Conservation (phyloP, 1,140 invertebrate species). For the Goniozus legneri region DNA sequence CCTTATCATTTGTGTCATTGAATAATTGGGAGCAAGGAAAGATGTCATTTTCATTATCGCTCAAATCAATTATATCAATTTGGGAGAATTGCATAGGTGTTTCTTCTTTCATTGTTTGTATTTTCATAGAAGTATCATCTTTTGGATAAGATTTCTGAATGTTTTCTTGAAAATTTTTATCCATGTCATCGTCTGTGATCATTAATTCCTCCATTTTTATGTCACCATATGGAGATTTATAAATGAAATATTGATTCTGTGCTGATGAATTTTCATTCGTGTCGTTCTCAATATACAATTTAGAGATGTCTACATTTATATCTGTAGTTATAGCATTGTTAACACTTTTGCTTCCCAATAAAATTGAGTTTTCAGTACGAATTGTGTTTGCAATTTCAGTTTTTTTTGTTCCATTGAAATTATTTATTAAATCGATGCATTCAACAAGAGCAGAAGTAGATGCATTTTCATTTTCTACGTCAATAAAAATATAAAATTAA, state of each 20-base stretch:
- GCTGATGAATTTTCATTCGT: background rate
- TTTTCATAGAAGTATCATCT: conserved; percentile 15
- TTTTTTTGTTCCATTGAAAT: too few species aligned
- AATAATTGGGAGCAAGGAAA: conserved; percentile 36
- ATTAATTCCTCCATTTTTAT: conserved; percentile 13
- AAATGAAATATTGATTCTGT: background rate
- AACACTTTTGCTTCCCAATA: too few species aligned
- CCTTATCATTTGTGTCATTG: conserved; percentile 9
- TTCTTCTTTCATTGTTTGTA: conserved; percentile 15
- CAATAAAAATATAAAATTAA: too few species aligned
- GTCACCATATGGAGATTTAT: background rate
- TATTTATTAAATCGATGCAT: too few species aligned
- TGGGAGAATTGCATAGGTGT: conserved; percentile 21
- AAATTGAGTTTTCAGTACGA: too few species aligned
- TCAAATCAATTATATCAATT: conserved; percentile 26
- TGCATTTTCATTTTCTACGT: too few species aligned
- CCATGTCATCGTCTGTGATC: conserved; percentile 14
- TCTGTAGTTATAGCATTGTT: too few species aligned
- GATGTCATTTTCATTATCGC: conserved; percentile 27
- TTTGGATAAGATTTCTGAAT: background rate
- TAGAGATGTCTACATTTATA: too few species aligned
- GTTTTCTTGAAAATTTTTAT: background rate
- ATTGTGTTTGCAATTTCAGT: too few species aligned
- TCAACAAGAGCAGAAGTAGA: too few species aligned
- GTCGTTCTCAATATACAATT: background rate